phyloP scores from a whole-genome alignment of 2,888 invertebrate genomes.

The Epistrophe grossulariae region DNA sequence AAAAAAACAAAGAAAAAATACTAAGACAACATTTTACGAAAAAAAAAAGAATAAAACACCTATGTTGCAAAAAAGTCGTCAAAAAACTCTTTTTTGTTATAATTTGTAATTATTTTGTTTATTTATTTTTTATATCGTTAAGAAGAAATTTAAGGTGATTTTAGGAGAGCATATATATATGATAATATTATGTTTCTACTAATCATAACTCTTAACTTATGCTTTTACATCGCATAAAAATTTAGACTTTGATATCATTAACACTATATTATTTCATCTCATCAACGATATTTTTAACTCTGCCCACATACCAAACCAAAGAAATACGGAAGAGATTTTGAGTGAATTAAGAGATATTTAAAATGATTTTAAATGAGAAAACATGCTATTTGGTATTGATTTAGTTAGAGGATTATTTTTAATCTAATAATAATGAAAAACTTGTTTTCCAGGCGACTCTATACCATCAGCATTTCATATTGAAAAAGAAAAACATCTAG shows the following conservation, averaged over 20 bases:
- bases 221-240: not conserved
- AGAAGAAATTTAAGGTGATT: not conserved
- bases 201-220: not conserved
- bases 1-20: conserved; percentile 68
- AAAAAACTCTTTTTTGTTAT: conserved; percentile 40
- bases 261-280: conserved; percentile 14
- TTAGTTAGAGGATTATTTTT: too few species aligned
- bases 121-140: conserved; percentile 1
- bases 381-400: too few species aligned
- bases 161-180: not conserved
- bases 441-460: too few species aligned
- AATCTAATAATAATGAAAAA: too few species aligned
- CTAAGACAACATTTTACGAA: conserved; percentile 52
- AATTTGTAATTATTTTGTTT: conserved; percentile 36
- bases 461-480: too few species aligned
- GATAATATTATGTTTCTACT: not conserved
- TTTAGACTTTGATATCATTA: not conserved
- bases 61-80: conserved; percentile 64
- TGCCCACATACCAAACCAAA: not conserved
- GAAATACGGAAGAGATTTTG: not conserved
- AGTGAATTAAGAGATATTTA: not conserved
- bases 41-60: conserved; percentile 66
- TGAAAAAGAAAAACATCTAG: too few species aligned
- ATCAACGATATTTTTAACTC: not conserved
- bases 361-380: too few species aligned